Conservation (phyloP, 2,797 vertebrate species). For the Anguilla megastoma region DNA sequence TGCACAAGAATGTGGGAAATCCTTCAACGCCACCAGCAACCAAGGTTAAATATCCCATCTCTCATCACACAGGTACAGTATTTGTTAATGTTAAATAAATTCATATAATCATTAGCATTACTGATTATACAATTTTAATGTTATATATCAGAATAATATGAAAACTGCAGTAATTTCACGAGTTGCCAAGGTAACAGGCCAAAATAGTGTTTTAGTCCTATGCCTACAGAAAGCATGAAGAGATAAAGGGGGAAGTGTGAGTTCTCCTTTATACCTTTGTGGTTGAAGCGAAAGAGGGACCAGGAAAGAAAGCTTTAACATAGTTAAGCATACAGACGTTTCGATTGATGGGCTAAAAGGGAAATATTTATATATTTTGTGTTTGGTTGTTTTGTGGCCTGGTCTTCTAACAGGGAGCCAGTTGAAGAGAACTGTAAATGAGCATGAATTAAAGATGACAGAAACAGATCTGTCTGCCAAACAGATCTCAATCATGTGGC, state of each 20-base stretch:
- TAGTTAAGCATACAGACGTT: no score
- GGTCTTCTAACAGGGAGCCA: not conserved
- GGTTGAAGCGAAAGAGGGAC: no score
- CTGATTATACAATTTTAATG: not conserved
- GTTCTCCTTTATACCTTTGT: no score
- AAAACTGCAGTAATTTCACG: not conserved
- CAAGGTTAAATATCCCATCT: slow-evolving; percentile 48
- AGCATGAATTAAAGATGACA: not conserved
- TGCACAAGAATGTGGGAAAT: slow-evolving; percentile 37
- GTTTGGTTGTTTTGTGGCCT: not conserved
- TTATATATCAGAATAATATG: not conserved
- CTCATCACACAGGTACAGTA: slow-evolving; percentile 48
- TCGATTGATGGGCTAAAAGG: no score
- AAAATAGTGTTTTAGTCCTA: no score
- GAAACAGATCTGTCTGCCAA: not conserved
- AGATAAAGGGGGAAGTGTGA: no score
- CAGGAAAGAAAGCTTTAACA: no score
- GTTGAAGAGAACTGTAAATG: not conserved
- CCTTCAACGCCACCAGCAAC: slow-evolving; percentile 37
- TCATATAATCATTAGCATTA: not conserved
- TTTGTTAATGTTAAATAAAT: not conserved
- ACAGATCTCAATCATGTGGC: not conserved
- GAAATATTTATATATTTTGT: not conserved
- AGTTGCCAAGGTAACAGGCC: not conserved
- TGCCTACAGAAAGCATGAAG: no score